Conservation (phyloP, 2,797 vertebrate species). For the Coregonus suidteri region DNA sequence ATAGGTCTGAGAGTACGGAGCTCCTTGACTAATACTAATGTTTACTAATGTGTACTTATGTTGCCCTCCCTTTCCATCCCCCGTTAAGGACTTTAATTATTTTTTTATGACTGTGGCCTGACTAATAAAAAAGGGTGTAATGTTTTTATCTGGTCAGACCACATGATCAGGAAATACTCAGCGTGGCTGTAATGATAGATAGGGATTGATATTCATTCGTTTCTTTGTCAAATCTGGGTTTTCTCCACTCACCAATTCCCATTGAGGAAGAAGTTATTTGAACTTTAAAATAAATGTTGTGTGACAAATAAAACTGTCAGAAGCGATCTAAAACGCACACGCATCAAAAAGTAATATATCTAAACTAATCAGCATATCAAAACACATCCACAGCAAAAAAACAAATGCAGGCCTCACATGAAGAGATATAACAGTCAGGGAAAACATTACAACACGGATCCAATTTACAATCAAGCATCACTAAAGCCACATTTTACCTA, state of each 20-base stretch:
- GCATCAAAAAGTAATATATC: not conserved
- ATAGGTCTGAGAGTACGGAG: not conserved
- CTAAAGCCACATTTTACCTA: not conserved
- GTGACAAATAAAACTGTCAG: conserved; percentile 32
- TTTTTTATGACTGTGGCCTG: no score
- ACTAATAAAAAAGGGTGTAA: not conserved
- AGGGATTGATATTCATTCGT: not conserved
- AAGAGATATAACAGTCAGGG: not conserved
- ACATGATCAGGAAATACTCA: not conserved
- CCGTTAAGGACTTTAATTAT: not conserved
- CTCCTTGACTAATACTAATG: not conserved
- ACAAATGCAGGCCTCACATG: not conserved
- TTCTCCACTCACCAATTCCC: not conserved
- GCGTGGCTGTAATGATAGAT: not conserved
- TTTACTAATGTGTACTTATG: not conserved
- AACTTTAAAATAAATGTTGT: conserved; percentile 9
- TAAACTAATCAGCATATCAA: conserved; percentile 10
- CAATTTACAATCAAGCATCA: not conserved
- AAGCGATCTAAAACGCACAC: conserved; percentile 23
- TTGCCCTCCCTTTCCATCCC: not conserved
- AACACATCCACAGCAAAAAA: not conserved
- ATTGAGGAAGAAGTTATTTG: not conserved
- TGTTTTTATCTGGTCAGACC: no score
- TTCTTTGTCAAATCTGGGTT: not conserved
- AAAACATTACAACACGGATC: not conserved